Percentiles rank a stretch among this genome's conserved stretches.
Evolutionary conservation across 2,797 vertebrate genomes (phyloP).

Genomic region (Arremon aurantiirostris): DNA sequence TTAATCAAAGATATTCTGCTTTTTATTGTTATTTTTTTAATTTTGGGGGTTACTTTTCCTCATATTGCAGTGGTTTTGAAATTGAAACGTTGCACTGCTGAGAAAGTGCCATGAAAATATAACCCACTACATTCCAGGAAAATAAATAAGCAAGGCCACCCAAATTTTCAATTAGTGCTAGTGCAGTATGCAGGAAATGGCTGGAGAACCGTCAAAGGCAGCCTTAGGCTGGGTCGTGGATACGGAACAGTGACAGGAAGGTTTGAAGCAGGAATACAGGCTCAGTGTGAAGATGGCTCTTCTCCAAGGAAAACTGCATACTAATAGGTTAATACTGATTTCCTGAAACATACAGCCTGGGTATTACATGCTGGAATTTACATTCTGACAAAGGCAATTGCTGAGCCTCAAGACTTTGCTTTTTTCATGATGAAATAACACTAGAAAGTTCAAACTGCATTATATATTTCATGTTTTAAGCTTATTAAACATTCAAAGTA

Average conservation of each 20-base stretch:
- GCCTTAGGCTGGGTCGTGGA: conserved; percentile 78
- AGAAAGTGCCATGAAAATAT: conserved; percentile 98
- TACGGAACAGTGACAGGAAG: conserved; percentile 79
- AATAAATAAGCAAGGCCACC: conserved; percentile 99
- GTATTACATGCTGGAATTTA: conserved; percentile 76
- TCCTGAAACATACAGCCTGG: conserved; percentile 72
- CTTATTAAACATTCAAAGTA: conserved; percentile 72
- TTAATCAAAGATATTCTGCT: conserved; percentile 40
- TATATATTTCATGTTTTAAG: conserved; percentile 71
- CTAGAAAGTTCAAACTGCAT: conserved; percentile 68
- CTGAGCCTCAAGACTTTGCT: conserved; percentile 64
- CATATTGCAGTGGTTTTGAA: conserved; percentile 78
- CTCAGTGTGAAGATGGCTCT: conserved; percentile 74
- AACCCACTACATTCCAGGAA: conserved; percentile 94
- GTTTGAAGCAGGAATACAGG: conserved; percentile 71
- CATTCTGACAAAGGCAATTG: conserved; percentile 66
- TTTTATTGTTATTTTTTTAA: conserved; percentile 68
- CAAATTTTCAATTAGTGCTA: conserved; percentile 98
- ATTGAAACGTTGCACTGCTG: conserved; percentile 93
- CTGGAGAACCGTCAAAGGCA: conserved; percentile 80
- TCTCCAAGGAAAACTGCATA: conserved; percentile 81
- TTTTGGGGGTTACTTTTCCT: conserved; percentile 58
- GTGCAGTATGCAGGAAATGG: conserved; percentile 94
- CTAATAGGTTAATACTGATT: conserved; percentile 75
- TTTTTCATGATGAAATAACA: conserved; percentile 71